Evolutionary conservation across 1,140 invertebrate species (phyloP).

Genomic region (Plodia interpunctella): DNA sequence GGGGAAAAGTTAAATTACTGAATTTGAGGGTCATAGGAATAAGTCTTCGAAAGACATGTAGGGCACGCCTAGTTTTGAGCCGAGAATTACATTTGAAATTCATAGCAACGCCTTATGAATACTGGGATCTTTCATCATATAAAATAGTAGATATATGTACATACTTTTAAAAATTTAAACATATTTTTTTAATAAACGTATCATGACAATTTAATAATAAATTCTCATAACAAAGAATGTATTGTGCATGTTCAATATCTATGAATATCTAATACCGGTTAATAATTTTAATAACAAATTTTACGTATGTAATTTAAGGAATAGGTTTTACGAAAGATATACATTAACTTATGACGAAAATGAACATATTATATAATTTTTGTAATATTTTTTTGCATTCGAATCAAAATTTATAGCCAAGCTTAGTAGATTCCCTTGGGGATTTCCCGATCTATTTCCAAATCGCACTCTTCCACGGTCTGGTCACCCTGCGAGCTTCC

Average conservation of each 20-base stretch:
- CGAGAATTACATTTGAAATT: conserved; percentile 59
- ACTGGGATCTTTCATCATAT: not conserved
- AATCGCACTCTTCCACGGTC: conserved; percentile 29
- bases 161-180: too few species aligned
- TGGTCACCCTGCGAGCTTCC: conserved; percentile 7
- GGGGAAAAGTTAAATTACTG: conserved; percentile 77
- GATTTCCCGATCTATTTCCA: conserved; percentile 45
- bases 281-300: too few species aligned
- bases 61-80: conserved; percentile 47
- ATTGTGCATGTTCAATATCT: too few species aligned
- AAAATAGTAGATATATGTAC: too few species aligned
- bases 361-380: too few species aligned
- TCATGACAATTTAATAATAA: too few species aligned
- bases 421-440: conserved; percentile 38
- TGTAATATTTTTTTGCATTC: conserved; percentile 33
- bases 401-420: conserved; percentile 50
- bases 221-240: too few species aligned
- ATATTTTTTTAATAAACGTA: not conserved
- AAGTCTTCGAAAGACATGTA: conserved; percentile 65
- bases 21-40: conserved; percentile 76
- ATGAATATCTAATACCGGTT: too few species aligned
- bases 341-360: too few species aligned
- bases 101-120: conserved; percentile 13
- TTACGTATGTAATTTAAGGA: too few species aligned
- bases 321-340: too few species aligned